Evolutionary conservation across 2,888 invertebrate genomes (phyloP).

Genomic region (Trimorus sp.): DNA sequence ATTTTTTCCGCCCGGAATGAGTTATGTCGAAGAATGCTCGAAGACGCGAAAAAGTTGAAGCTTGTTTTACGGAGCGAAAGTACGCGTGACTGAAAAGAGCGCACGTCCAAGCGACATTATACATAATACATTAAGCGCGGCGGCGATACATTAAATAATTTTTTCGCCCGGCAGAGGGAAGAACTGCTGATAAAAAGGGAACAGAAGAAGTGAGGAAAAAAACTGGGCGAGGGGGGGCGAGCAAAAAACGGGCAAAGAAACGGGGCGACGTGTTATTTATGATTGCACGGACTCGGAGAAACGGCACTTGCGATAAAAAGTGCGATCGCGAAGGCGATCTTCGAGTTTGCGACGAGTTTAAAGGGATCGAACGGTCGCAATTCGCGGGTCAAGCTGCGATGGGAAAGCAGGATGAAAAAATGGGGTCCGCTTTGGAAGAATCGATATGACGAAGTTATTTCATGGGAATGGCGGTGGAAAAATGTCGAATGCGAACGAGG

Average conservation of each 20-base stretch:
- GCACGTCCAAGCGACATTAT: constrained; percentile 43
- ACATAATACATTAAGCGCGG: constrained; percentile 56
- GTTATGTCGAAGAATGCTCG: too few relatives aligned
- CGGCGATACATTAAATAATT: constrained; percentile 51
- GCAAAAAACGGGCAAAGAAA: constrained; percentile 4
- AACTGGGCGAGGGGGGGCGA: not conserved
- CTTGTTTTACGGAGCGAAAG: too few relatives aligned
- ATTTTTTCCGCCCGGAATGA: too few relatives aligned
- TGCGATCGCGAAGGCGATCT: not conserved
- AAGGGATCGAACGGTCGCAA: too few relatives aligned
- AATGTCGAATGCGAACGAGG: too few relatives aligned
- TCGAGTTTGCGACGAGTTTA: too few relatives aligned
- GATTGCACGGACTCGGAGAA: constrained; percentile 7
- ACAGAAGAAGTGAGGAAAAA: constrained; percentile 6
- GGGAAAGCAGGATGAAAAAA: too few relatives aligned
- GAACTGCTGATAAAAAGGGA: constrained; percentile 25
- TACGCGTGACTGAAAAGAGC: not conserved
- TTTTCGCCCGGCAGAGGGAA: constrained; percentile 22
- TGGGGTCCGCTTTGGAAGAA: too few relatives aligned
- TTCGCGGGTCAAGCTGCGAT: too few relatives aligned
- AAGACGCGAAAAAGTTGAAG: too few relatives aligned
- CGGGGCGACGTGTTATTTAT: constrained; percentile 13
- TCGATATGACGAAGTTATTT: too few relatives aligned
- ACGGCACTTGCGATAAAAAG: constrained; percentile 4
- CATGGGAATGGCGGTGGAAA: too few relatives aligned